Conservation (phyloP, 2,797 vertebrate species). For the Diglossa cyanea region DNA sequence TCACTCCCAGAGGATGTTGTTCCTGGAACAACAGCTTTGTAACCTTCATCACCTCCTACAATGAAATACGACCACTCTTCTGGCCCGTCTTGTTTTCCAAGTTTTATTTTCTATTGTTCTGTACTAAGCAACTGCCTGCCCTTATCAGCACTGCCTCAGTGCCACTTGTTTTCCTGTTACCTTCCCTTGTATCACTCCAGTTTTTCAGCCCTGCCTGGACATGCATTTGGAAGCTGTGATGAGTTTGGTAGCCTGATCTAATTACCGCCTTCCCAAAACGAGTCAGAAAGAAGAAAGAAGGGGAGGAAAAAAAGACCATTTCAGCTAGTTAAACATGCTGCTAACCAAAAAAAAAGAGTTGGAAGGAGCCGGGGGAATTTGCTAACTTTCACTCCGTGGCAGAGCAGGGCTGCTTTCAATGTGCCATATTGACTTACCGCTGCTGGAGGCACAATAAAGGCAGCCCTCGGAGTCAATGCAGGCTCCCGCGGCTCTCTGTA, state of each 20-base stretch:
- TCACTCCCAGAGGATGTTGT: not conserved
- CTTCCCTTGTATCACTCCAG: not conserved
- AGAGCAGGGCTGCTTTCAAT: slow-evolving; percentile 45
- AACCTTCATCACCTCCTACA: not conserved
- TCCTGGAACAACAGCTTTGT: not conserved
- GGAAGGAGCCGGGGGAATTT: slow-evolving; percentile 44
- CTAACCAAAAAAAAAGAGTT: slow-evolving; percentile 3
- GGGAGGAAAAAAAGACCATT: not conserved
- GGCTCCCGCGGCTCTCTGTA: slow-evolving; percentile 65
- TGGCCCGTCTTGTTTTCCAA: not conserved
- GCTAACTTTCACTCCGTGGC: slow-evolving; percentile 52
- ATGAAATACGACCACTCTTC: not conserved
- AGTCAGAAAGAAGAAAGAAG: not conserved
- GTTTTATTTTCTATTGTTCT: slow-evolving; percentile 47
- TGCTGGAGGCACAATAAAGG: slow-evolving; percentile 57
- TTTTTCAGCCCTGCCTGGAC: not conserved
- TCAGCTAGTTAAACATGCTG: slow-evolving; percentile 21
- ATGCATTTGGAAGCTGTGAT: not conserved
- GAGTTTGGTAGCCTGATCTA: not conserved
- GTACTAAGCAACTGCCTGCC: not conserved
- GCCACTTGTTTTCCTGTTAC: slow-evolving; percentile 20
- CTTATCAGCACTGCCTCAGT: not conserved
- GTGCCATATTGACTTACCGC: slow-evolving; percentile 53
- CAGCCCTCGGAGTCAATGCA: slow-evolving; percentile 37
- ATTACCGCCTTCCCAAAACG: not conserved